Evolutionary conservation across 2,113 vertebrate genomes (phyloP).

Genomic region (Micronisus gabar): DNA sequence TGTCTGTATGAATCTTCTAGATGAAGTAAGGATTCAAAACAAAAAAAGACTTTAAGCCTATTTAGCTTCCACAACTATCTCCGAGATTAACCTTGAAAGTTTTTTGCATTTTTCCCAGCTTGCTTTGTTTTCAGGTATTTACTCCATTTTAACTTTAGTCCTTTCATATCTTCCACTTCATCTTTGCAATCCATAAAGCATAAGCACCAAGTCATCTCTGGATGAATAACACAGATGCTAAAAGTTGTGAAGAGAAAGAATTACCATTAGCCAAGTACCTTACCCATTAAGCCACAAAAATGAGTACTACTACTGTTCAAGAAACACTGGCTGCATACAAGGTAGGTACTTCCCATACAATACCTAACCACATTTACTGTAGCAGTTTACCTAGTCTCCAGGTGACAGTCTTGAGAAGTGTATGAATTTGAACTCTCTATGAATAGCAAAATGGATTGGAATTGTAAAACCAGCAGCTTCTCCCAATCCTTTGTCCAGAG

Average conservation of each 20-base stretch:
- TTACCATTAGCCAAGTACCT: background rate
- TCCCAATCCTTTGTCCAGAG: background rate
- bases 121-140: slow-evolving; percentile 64
- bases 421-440: background rate
- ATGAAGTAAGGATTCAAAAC: background rate
- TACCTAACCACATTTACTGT: background rate
- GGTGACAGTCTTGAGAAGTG: background rate
- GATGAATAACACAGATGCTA: background rate
- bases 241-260: background rate
- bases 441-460: background rate
- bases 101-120: slow-evolving; percentile 45
- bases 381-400: background rate
- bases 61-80: slow-evolving; percentile 49
- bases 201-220: background rate
- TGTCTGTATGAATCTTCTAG: background rate
- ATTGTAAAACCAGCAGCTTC: background rate
- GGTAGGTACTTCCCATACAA: background rate
- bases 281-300: background rate
- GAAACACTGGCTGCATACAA: background rate
- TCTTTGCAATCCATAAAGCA: slow-evolving; percentile 48
- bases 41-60: slow-evolving; percentile 34
- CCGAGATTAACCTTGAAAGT: slow-evolving; percentile 51
- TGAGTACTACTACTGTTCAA: background rate
- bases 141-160: slow-evolving; percentile 56
- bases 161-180: slow-evolving; percentile 32